Evolutionary conservation across 2,888 invertebrate species (phyloP).

Genomic region (Trypoxylon attenuatum): DNA sequence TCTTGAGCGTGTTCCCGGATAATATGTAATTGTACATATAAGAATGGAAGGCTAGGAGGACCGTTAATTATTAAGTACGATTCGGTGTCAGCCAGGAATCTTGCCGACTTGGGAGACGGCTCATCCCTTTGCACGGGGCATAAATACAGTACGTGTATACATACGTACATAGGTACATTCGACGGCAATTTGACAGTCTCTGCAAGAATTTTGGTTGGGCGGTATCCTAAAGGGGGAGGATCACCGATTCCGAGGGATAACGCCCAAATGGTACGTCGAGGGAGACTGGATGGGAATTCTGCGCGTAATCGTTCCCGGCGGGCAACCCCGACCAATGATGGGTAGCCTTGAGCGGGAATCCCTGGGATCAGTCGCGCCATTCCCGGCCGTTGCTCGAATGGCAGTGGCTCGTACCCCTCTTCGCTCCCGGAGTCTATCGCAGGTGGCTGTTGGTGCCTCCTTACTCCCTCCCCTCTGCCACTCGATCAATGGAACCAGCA

Average conservation of each 20-base stretch:
- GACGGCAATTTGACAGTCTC: too few species aligned
- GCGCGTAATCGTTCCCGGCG: constrained; percentile 32
- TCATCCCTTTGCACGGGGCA: too few species aligned
- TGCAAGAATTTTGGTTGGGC: too few species aligned
- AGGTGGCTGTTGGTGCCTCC: constrained; percentile 48
- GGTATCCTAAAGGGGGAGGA: too few species aligned
- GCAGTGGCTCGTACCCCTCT: constrained; percentile 52
- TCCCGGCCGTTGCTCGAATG: constrained; percentile 57
- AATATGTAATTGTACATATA: too few species aligned
- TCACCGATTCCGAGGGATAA: constrained; percentile 22
- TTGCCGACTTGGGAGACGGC: too few species aligned
- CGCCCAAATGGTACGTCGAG: constrained; percentile 24
- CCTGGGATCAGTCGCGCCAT: constrained; percentile 64
- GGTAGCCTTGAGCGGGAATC: constrained; percentile 47
- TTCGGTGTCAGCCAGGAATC: too few species aligned
- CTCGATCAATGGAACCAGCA: constrained; percentile 59
- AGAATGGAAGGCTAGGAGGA: too few species aligned
- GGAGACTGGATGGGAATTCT: neutral
- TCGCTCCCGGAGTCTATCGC: constrained; percentile 39
- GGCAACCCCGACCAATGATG: constrained; percentile 58
- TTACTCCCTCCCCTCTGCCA: too few species aligned
- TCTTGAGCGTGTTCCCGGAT: constrained; percentile 70
- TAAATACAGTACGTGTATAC: too few species aligned
- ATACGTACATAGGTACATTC: too few species aligned
- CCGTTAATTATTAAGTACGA: too few species aligned